phyloP scores from a whole-genome alignment of 2,113 vertebrate species.

The Panthera leo region DNA sequence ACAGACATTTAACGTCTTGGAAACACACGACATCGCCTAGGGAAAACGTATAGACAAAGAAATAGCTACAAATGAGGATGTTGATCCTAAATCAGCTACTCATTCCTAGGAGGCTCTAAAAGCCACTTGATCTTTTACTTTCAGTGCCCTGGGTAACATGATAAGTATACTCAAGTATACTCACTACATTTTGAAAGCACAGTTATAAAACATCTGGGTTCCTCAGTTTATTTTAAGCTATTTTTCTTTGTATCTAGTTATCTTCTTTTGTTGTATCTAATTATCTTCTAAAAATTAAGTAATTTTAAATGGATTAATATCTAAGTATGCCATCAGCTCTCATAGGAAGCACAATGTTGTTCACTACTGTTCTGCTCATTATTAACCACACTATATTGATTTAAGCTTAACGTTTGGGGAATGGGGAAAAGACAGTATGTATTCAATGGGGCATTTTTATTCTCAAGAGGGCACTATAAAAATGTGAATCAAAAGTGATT shows the following conservation, averaged over 20 bases:
- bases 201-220: not conserved
- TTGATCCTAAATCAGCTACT: not conserved
- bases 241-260: not conserved
- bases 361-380: not conserved
- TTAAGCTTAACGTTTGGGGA: not conserved
- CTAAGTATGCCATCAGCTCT: not conserved
- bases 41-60: not conserved
- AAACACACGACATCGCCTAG: not conserved
- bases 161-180: not conserved
- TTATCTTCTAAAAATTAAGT: not conserved
- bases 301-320: not conserved
- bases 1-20: not conserved
- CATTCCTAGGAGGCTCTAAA: not conserved
- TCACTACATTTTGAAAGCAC: not conserved
- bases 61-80: not conserved
- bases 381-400: not conserved
- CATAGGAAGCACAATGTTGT: not conserved
- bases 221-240: not conserved
- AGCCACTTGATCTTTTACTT: not conserved
- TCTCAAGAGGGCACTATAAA: not conserved
- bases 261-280: not conserved
- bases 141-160: not conserved
- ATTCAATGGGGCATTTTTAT: not conserved
- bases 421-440: not conserved
- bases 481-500: slow-evolving; percentile 18